A percentile compares a stretch with the other conserved stretches of the same genome.
Conservation (phyloP, 2,113 vertebrate genomes). For the Bolborhynchus lineola region DNA sequence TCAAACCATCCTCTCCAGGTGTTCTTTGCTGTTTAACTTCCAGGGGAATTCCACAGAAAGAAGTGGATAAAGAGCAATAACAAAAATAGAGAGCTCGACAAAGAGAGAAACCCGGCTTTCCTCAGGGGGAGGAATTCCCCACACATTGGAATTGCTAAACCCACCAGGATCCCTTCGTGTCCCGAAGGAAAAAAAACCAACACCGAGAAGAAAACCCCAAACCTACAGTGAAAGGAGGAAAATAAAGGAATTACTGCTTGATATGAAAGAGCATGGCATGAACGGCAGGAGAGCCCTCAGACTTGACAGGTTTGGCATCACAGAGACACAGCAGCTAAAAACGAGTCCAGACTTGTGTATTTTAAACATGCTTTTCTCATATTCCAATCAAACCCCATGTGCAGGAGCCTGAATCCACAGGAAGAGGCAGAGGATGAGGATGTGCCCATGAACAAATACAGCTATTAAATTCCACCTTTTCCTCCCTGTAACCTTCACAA, state of each 20-base stretch:
- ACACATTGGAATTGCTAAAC: background rate
- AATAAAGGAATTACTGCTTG: background rate
- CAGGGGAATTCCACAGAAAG: background rate
- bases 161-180: background rate
- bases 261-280: fast-evolving
- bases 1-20: background rate
- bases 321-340: background rate
- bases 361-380: background rate
- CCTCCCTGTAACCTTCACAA: background rate
- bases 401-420: background rate
- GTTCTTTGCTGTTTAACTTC: background rate
- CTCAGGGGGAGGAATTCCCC: background rate
- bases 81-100: background rate
- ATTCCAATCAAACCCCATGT: background rate
- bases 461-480: background rate
- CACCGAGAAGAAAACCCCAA: background rate
- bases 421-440: background rate
- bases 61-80: background rate
- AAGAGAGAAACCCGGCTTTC: background rate
- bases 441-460: fast-evolving
- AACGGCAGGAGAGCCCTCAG: background rate
- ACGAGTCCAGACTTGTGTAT: background rate
- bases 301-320: background rate
- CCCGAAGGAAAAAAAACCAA: background rate
- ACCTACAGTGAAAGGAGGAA: background rate